Evolutionary conservation across 2,113 vertebrate species (phyloP), one percentile per base, ranked within the genome.

Genomic region (Cyphomyrus plagiostoma): DNA sequence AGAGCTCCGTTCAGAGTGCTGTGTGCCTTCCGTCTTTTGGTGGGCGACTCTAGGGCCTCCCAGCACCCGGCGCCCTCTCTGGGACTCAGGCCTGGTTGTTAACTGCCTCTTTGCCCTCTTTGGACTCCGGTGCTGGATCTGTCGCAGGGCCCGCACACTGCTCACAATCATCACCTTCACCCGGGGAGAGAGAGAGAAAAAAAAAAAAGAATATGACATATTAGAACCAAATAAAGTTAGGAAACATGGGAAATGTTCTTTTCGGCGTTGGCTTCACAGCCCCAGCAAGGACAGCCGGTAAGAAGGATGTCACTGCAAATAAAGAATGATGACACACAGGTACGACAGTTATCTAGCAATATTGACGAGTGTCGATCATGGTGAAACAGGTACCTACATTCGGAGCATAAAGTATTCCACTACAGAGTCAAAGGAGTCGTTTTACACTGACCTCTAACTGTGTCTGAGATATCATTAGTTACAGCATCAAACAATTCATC

Each of bases 21-120:
- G 6, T 21, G 4, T 50, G 56, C 45, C 5, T 86, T 89, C 82
- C 77, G 66, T 56, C 70, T 52, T 46, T 15, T 30, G n/a, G 50
- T 26, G 11, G 10, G 3, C 0, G 48, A 53, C 11, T 5, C 19
- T 8, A 21, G 85, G 85, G 53, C 46, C 49, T 2, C 53, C 30
- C 53, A 46, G 49, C 48, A 52, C 21, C 49, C 21, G 21, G 56
- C 77, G 8, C 48, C 26, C 88, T 15, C 70, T 19, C 42, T 2
- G 86, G 46, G 17, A 62, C 39, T 90, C 88, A 91, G 62, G 66
- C 45, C 35, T 88, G 82, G 42, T 85, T 17, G 45, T 94, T 90
- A 92, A 4, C 89, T 91, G 21, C 87, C 26, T 89, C 89, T 89
- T 92, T 92, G 39, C 83, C 84, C 62, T 91, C 89, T 66, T 91